Conservation (phyloP, 2,888 invertebrate genomes). For the Elegia similella region DNA sequence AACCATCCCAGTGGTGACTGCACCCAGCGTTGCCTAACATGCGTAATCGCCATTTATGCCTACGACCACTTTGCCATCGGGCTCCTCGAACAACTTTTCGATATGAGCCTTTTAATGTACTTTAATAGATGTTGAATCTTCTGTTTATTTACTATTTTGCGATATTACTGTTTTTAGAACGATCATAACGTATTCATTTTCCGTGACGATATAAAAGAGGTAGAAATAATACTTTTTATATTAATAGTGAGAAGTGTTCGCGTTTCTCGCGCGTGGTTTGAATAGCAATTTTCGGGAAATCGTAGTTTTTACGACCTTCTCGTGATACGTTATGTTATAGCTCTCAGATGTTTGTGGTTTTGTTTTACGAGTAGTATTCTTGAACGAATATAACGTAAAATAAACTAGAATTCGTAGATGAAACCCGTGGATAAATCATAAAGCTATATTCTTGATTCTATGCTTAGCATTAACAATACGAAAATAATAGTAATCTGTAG, state of each 20-base stretch:
- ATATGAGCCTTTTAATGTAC: too few species aligned
- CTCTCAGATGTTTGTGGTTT: neutral
- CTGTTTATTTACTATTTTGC: neutral
- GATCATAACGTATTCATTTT: neutral
- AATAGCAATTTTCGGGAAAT: conserved; percentile 1
- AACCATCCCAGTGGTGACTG: too few species aligned
- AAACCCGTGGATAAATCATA: too few species aligned
- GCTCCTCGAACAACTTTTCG: too few species aligned
- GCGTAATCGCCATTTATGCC: too few species aligned
- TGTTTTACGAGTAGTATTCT: neutral
- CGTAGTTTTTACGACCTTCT: neutral
- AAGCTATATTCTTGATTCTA: too few species aligned
- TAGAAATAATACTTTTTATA: neutral
- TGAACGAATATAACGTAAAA: neutral
- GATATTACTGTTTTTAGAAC: neutral
- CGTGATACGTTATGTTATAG: neutral
- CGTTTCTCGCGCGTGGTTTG: neutral
- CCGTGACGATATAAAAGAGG: neutral
- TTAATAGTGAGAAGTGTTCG: neutral
- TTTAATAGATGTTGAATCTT: too few species aligned
- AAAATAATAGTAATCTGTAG: too few species aligned
- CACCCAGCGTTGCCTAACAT: too few species aligned
- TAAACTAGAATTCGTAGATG: too few species aligned
- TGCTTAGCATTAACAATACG: too few species aligned
- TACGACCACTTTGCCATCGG: too few species aligned